Conservation (phyloP, 2,797 vertebrate species). For the Hozukius guyotensis region DNA sequence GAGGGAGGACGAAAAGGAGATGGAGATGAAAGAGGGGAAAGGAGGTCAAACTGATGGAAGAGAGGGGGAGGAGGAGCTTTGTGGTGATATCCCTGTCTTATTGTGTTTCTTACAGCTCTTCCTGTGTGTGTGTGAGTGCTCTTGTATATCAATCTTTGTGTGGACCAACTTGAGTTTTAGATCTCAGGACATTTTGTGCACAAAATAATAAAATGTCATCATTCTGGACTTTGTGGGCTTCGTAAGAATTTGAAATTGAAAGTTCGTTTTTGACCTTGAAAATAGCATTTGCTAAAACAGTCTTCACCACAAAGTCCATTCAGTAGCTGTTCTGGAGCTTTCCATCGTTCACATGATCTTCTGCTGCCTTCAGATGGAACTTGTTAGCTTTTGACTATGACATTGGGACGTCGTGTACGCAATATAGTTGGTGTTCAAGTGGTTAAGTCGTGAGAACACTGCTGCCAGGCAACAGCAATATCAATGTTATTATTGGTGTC, state of each 20-base stretch:
- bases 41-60: slow-evolving; percentile 42
- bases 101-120: neutral
- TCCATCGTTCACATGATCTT: neutral
- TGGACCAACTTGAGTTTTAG: neutral
- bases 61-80: slow-evolving; percentile 13
- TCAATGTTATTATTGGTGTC: neutral
- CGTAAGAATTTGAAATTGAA: neutral
- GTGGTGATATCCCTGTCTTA: slow-evolving; percentile 2
- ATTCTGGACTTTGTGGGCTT: neutral
- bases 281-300: neutral
- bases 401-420: neutral
- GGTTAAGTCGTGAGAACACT: neutral
- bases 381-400: neutral
- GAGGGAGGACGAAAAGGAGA: neutral
- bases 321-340: neutral
- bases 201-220: neutral
- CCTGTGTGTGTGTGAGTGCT: neutral
- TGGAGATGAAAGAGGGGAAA: slow-evolving; percentile 32
- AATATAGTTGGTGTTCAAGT: no score
- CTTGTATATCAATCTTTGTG: neutral
- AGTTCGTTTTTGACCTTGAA: neutral
- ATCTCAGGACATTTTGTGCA: neutral
- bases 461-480: neutral
- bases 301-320: neutral
- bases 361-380: no score